A percentile compares a stretch with the other conserved stretches of the same genome.
Conservation (phyloP, 2,888 invertebrate genomes). For the Protonemura montana region DNA sequence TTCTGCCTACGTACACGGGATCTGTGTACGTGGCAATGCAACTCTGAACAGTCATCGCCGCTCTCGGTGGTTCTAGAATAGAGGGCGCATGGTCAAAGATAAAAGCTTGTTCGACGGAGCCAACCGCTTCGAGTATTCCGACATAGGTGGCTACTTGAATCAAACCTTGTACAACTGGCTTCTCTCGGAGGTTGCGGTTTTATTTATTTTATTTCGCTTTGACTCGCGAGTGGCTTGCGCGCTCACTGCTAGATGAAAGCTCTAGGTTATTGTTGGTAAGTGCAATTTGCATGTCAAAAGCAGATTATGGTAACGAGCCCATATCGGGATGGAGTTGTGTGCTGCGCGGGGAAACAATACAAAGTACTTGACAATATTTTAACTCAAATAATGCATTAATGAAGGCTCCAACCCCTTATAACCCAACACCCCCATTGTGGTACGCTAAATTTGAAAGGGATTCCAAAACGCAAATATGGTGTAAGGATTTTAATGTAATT, state of each 20-base stretch:
- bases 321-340: not conserved
- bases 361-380: conserved; percentile 12
- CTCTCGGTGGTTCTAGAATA: not conserved
- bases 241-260: not conserved
- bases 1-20: too few relatives aligned
- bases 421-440: not conserved
- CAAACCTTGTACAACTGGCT: not conserved
- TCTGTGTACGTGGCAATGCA: not conserved
- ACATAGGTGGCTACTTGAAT: not conserved
- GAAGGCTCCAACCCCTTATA: not conserved
- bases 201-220: not conserved
- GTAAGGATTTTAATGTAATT: not conserved
- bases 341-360: not conserved
- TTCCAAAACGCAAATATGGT: not conserved
- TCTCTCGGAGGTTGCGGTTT: not conserved
- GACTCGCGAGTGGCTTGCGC: not conserved
- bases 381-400: conserved; percentile 7
- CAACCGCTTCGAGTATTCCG: not conserved
- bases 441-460: not conserved
- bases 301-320: not conserved
- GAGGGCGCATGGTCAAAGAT: not conserved
- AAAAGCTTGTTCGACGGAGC: not conserved
- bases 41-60: not conserved
- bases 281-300: not conserved
- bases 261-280: not conserved